Percentiles rank a stretch among this genome's conserved stretches.
phyloP scores from a whole-genome alignment of 2,888 invertebrate genomes.

The Catocala nupta region DNA sequence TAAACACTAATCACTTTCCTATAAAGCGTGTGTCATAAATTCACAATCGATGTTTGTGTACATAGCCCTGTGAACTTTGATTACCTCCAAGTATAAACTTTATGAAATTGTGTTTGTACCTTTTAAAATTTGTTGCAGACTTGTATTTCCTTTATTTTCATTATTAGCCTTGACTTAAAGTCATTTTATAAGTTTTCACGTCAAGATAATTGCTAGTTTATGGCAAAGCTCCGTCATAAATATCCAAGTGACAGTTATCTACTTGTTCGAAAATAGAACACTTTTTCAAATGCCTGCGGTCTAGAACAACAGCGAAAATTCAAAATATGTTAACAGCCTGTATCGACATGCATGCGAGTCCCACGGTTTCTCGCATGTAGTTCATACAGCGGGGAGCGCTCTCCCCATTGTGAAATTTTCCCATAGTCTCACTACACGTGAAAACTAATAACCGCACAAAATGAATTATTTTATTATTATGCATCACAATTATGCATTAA shows the following conservation, averaged over 20 bases:
- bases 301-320: slow-evolving; percentile 19
- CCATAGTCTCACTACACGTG: slow-evolving; percentile 37
- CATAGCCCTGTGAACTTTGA: too few relatives aligned
- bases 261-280: too few relatives aligned
- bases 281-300: background rate
- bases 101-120: too few relatives aligned
- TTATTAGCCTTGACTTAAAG: too few relatives aligned
- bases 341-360: slow-evolving; percentile 32
- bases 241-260: too few relatives aligned
- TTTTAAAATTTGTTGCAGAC: too few relatives aligned
- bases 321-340: slow-evolving; percentile 24
- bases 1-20: slow-evolving; percentile 7
- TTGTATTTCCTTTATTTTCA: too few relatives aligned
- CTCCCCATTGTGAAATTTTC: slow-evolving; percentile 49
- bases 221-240: too few relatives aligned
- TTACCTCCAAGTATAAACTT: too few relatives aligned
- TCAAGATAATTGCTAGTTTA: too few relatives aligned
- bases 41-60: background rate
- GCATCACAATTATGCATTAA: slow-evolving; percentile 4
- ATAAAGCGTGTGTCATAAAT: slow-evolving; percentile 4
- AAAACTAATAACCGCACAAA: slow-evolving; percentile 36
- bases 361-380: slow-evolving; percentile 47
- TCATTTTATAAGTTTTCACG: too few relatives aligned
- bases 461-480: slow-evolving; percentile 27
- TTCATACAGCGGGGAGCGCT: slow-evolving; percentile 22